Evolutionary conservation across 1,140 invertebrate genomes (phyloP).

Genomic region (Drosophila ambigua): DNA sequence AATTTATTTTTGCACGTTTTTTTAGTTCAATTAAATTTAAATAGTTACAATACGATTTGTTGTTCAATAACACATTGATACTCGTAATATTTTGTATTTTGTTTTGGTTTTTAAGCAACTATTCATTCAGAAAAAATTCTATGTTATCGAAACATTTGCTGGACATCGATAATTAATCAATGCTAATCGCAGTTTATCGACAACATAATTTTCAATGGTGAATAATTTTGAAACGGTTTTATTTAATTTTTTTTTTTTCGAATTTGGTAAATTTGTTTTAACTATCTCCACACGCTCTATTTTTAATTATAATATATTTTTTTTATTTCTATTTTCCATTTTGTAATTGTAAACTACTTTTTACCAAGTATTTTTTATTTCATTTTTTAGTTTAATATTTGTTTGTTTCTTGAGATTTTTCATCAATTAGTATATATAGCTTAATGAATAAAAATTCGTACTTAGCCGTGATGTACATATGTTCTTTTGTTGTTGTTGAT

Average conservation of each 20-base stretch:
- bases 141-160: slow-evolving; percentile 55
- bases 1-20: slow-evolving; percentile 61
- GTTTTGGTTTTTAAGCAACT: slow-evolving; percentile 60
- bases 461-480: slow-evolving; percentile 75
- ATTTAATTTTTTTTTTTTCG: slow-evolving; percentile 20
- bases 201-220: slow-evolving; percentile 47
- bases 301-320: slow-evolving; percentile 37
- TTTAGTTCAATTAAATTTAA: slow-evolving; percentile 63
- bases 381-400: slow-evolving; percentile 34
- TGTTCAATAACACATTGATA: slow-evolving; percentile 59
- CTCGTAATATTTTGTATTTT: slow-evolving; percentile 44
- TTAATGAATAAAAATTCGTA: slow-evolving; percentile 81
- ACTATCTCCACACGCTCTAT: slow-evolving; percentile 66
- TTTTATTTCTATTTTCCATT: slow-evolving; percentile 1
- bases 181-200: slow-evolving; percentile 8
- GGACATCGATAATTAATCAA: not conserved
- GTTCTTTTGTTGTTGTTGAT: slow-evolving; percentile 47
- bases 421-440: slow-evolving; percentile 58
- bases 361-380: slow-evolving; percentile 55
- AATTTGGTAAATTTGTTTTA: slow-evolving; percentile 55
- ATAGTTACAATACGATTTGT: slow-evolving; percentile 59
- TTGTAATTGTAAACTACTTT: slow-evolving; percentile 65
- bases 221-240: slow-evolving; percentile 72
- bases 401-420: slow-evolving; percentile 53
- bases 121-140: slow-evolving; percentile 60